Base-by-base conservation (phyloP, 2,113 vertebrate genomes). In the Todiramphus chloris region DNA sequence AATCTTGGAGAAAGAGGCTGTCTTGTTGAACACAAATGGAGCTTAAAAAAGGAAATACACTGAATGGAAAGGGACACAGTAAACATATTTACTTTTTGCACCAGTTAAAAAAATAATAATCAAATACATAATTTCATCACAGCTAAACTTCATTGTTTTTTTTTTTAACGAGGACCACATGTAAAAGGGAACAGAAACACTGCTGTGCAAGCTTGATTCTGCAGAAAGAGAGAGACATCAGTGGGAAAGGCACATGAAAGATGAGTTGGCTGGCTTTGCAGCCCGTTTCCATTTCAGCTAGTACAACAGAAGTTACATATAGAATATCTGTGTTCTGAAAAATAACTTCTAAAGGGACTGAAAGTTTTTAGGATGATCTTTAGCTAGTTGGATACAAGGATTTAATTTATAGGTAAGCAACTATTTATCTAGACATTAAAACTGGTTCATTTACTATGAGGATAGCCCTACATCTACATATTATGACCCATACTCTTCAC, bases 1-100 rank as follows among this genome's bases (percentile, higher is more conserved):
- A 98, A 98, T 99, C 98, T 98, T 98, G 92, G 97, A 97, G 96
- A 96, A 96, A 70, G 97, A 97, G 96, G 94, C 96, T 98, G 97
- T 97, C 97, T 97, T 96, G 96, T 86, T 93, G 94, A 95, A 97
- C 94, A 89, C 89, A 81, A 97, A 91, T 39, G 67, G 91, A 89
- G 91, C 94, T 97, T 97, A 70, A 83, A 89, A 93, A 94, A 96
- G 85, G 90, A 97, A 98, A 96, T 81, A 66, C 41, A 14, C 77
- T 63, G 87, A 74, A 96, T 89, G 60, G 30, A 56, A 87, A 96
- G 83, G 84, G 74, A 83, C 63, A 58, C 56, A 82, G 88, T 96
- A 94, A 78, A 70, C 74, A 75, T 55, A 84, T 93, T 97, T 89
- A 92, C 78, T 90, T 93, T 96, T 84, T 91, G 72, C 78, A 93